Evolutionary conservation across 1,140 invertebrate genomes (phyloP), one percentile per base, ranked within the genome.

Genomic region (Bradynema listronoti): DNA sequence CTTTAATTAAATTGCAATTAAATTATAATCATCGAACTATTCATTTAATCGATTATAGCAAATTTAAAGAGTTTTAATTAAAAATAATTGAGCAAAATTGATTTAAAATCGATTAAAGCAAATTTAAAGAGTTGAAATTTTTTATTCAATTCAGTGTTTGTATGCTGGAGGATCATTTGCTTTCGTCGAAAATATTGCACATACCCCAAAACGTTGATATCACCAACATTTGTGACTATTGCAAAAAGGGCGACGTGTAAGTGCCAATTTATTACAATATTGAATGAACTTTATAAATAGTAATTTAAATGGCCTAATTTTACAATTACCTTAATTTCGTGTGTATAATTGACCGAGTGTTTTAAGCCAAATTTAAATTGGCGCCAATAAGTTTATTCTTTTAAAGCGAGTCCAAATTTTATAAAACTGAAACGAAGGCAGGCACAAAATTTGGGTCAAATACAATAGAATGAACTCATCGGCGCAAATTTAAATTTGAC

Each of bases 91-190:
- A 33, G 4, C 29, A 56, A 56, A 41, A 63, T 2, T 27, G 0
- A 30, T 34, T 7, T 27, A 58, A 22, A n/a, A n/a, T n/a, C n/a
- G n/a, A n/a, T n/a, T 47, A 11, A 11, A 16, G 9, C 9, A 47
- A 16, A n/a, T n/a, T n/a, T n/a, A 16, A 7, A 47, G 42, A 47
- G 11, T 16, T 11, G 42, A 47, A 47, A 25, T 7, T 16, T 47
- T 47, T 51, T 14, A 5, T n/a, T 34, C 14, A 11, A 27, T 71
- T 70, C 46, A 75, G 72, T 49, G 73, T 75, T 25, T 75, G 73
- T 46, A 71, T 73, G 63, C 39, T 78, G 11, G 63, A 78, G n/a
- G 66, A 78, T 30, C 73, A 70, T 45, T 49, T 75, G 11, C 54
- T 75, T 34, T 59, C 34, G 45, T 74, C 69, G 25, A 39, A 49